Evolutionary conservation across 2,888 invertebrate genomes (phyloP), one percentile per base, ranked within the genome.

Genomic region (Rhingia campestris): DNA sequence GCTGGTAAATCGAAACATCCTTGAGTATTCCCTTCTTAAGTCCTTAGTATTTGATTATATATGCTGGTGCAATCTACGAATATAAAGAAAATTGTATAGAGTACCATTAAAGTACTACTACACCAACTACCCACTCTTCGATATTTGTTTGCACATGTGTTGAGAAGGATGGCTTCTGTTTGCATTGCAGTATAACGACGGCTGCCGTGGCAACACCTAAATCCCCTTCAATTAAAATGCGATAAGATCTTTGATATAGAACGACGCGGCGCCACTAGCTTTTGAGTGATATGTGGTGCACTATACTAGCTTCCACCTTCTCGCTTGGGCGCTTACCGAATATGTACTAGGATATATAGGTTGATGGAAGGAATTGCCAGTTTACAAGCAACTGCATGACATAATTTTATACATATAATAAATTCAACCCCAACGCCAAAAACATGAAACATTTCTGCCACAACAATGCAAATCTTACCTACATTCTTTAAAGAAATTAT

Each of bases 221-320:
- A 76, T 47, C 59, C 61, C 53, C 67, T 53, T 76, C 67, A 69
- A 76, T 76, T 76, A 54, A 76, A 76, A 67, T 59, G 53, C 67
- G 53, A 67, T 67, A 76, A 74, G 58, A 74, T 54, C 61, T 76
- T 61, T 14, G 35, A 61, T 67, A 67, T 45, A 53, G 12, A 61
- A 41, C 39, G 67, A 22, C 22, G 14, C 45, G 67, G 59, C 75
- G 53, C 67, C 43, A 58, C 22, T 41, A 35, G 14, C 37, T 61
- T 45, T 32, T 37, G 53, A 35, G 12, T 66, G 37, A 59, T 53
- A 49, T 47, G 7, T 3, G 10, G 33, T 12, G 12, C 22, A 33
- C 12, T 6, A 12, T 49, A 43, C 5, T 2, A 4, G 33, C 10
- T 51, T 51, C 12, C 37, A 64, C 33, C 59, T 43, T 33, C 41